These are phyloP conservation scores for Rhodeus uyekii DNA, from an alignment of 2,797 vertebrate genomes.

Conservation along the genomic window DNA sequence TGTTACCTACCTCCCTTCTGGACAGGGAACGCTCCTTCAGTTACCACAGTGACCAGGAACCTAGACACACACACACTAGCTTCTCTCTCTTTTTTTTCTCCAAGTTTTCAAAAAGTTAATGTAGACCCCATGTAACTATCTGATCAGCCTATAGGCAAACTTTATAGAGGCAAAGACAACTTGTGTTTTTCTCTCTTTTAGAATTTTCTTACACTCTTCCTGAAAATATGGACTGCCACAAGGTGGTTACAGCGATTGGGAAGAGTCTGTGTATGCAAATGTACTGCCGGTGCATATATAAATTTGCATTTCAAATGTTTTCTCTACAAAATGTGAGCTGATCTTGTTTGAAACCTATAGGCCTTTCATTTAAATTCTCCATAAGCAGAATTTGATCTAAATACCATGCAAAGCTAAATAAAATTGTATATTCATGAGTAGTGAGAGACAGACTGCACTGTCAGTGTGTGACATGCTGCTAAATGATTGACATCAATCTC, in stretches of 20 bases:
- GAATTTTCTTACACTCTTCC: background rate
- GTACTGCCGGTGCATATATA: background rate
- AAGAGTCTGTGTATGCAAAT: slow-evolving; percentile 28
- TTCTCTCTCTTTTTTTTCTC: slow-evolving; percentile 3
- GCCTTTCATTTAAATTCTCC: background rate
- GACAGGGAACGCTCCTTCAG: slow-evolving; percentile 93
- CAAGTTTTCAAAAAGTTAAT: slow-evolving; percentile 23
- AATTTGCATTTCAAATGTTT: background rate
- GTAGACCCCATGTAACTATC: slow-evolving; percentile 51
- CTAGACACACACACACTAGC: slow-evolving; percentile 30
- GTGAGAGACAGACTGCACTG: background rate
- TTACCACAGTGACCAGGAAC: slow-evolving; percentile 85
- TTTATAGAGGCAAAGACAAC: background rate
- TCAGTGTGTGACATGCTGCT: background rate
- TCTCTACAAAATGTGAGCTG: background rate
- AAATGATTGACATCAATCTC: background rate
- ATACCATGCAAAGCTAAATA: background rate
- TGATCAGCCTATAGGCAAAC: background rate
- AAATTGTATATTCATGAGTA: background rate
- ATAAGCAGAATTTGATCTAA: background rate
- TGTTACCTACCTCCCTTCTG: slow-evolving; percentile 91
- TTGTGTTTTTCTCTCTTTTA: background rate
- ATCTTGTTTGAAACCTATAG: background rate
- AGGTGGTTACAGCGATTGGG: slow-evolving; percentile 27
- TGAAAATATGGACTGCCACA: slow-evolving; percentile 30